Evolutionary conservation across 2,888 invertebrate species (phyloP).

Genomic region (Hypolimnas misippus): DNA sequence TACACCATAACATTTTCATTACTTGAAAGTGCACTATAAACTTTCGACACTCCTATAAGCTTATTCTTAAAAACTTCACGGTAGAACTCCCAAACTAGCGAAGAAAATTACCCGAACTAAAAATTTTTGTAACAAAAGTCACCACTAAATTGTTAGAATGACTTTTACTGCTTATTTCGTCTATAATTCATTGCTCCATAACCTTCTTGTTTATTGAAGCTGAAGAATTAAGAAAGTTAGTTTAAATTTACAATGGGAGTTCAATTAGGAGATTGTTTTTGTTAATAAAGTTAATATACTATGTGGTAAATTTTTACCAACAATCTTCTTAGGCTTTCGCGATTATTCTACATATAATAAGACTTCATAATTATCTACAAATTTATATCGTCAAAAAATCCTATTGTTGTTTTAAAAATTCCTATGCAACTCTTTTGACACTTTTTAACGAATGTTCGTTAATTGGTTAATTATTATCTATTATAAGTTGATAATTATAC

Average conservation of each 20-base stretch:
- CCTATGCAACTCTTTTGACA: too few relatives aligned
- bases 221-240: slow-evolving; percentile 1
- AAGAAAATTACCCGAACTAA: slow-evolving; percentile 9
- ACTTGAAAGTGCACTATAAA: slow-evolving; percentile 6
- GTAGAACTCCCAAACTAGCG: slow-evolving; percentile 13
- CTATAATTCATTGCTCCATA: slow-evolving; percentile 3
- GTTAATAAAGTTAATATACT: not conserved
- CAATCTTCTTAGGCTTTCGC: too few relatives aligned
- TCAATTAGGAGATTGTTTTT: slow-evolving; percentile 6
- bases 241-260: slow-evolving; percentile 6
- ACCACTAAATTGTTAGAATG: slow-evolving; percentile 3
- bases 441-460: too few relatives aligned
- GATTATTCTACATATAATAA: too few relatives aligned
- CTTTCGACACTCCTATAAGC: slow-evolving; percentile 14
- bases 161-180: slow-evolving; percentile 11
- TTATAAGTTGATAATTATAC: too few relatives aligned
- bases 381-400: too few relatives aligned
- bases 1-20: not conserved
- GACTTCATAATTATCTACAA: too few relatives aligned
- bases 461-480: too few relatives aligned
- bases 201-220: slow-evolving; percentile 3
- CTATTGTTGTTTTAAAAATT: too few relatives aligned
- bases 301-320: too few relatives aligned
- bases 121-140: slow-evolving; percentile 8
- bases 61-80: slow-evolving; percentile 20